Evolutionary conservation across 2,797 vertebrate species (phyloP).

Genomic region (Chaetodon trifasciatus): DNA sequence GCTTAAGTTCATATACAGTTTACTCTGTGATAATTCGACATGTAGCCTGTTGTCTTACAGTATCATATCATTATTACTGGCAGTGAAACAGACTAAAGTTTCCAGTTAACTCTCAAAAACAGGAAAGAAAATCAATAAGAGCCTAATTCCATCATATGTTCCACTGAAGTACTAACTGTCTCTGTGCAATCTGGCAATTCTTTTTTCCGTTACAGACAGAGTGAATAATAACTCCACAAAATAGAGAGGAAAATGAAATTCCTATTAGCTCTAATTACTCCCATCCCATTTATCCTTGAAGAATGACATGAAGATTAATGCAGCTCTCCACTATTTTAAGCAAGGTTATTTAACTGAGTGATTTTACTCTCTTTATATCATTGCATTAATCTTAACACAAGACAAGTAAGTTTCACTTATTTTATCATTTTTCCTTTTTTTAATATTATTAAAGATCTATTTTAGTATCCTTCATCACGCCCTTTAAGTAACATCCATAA

Average conservation of each 20-base stretch:
- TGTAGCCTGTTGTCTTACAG: neutral
- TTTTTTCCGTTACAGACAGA: conserved; percentile 58
- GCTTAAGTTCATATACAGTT: neutral
- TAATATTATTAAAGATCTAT: conserved; percentile 12
- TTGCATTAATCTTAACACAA: conserved; percentile 76
- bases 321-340: conserved; percentile 85
- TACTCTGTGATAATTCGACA: neutral
- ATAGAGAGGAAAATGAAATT: conserved; percentile 80
- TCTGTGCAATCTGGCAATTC: conserved; percentile 34
- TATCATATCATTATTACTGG: neutral
- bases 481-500: conserved; percentile 30
- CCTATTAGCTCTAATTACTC: conserved; percentile 85
- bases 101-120: conserved; percentile 33
- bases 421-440: conserved; percentile 19
- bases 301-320: conserved; percentile 85
- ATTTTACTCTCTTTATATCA: conserved; percentile 77
- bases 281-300: conserved; percentile 78
- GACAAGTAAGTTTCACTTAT: conserved; percentile 55
- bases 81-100: conserved; percentile 4
- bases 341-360: conserved; percentile 84
- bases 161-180: conserved; percentile 44
- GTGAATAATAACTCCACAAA: conserved; percentile 76
- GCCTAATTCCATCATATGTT: conserved; percentile 29
- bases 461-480: conserved; percentile 24
- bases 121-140: conserved; percentile 27